Conservation (phyloP, 2,113 vertebrate species). For the Choloepus hoffmanni region DNA sequence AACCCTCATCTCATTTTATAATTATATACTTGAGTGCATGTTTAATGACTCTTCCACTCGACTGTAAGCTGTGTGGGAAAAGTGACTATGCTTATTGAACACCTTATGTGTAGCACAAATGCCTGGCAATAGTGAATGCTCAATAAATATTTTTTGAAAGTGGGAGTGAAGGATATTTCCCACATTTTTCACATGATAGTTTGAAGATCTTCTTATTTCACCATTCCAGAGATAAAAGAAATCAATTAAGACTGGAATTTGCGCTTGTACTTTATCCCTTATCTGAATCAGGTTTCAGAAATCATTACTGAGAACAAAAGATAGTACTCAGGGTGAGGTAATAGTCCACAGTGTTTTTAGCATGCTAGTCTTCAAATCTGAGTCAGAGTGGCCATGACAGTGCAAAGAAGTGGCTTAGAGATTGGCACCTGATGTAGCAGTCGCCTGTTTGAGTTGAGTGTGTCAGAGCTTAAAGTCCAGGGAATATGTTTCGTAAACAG, state of each 20-base stretch:
- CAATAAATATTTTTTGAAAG: constrained; percentile 24
- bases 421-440: not conserved
- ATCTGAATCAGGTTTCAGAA: constrained; percentile 18
- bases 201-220: constrained; percentile 21
- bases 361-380: not conserved
- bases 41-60: constrained; percentile 18
- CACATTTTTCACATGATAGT: not conserved
- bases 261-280: not conserved
- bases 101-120: not conserved
- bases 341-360: not conserved
- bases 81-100: constrained; percentile 19
- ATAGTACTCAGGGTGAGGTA: not conserved
- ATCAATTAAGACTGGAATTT: not conserved
- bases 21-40: not conserved
- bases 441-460: not conserved
- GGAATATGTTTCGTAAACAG: not conserved
- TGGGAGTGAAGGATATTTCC: not conserved
- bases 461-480: constrained; percentile 36
- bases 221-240: not conserved
- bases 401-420: constrained; percentile 6
- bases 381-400: not conserved
- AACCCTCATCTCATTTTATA: not conserved
- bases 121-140: not conserved
- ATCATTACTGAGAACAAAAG: constrained; percentile 5
- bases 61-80: not conserved